Percentiles rank a stretch among this genome's conserved stretches.
Evolutionary conservation across 2,797 vertebrate species (phyloP).

Genomic region (Salarias fasciatus): DNA sequence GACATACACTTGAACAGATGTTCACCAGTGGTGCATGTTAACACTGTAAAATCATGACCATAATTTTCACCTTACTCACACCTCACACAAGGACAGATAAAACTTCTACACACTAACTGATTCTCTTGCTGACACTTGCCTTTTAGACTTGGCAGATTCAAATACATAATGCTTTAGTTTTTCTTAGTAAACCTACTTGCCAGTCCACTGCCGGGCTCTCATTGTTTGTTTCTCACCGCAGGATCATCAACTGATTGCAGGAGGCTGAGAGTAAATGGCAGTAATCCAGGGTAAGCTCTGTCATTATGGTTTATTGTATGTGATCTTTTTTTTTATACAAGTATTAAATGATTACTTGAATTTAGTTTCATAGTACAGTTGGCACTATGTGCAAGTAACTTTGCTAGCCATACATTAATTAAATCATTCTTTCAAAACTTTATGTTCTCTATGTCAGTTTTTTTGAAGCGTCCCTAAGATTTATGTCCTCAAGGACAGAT

Average conservation of each 20-base stretch:
- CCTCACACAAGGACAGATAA: not conserved
- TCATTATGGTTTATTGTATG: not conserved
- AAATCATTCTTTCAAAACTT: too few relatives aligned
- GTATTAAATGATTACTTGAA: too few relatives aligned
- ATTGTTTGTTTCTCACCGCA: conserved; percentile 77
- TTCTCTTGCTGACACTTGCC: not conserved
- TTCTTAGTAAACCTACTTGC: not conserved
- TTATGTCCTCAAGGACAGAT: too few relatives aligned
- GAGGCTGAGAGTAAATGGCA: conserved; percentile 68
- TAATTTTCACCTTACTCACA: not conserved
- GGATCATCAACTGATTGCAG: conserved; percentile 69
- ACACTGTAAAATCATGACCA: conserved; percentile 18
- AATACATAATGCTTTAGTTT: not conserved
- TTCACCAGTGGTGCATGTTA: conserved; percentile 40
- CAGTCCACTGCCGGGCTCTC: conserved; percentile 58
- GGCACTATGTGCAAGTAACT: too few relatives aligned
- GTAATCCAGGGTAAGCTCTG: conserved; percentile 58
- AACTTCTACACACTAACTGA: conserved; percentile 1
- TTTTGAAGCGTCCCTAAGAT: too few relatives aligned
- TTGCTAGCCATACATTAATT: too few relatives aligned
- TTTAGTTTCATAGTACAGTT: too few relatives aligned
- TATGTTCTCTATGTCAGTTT: too few relatives aligned
- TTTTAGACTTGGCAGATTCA: not conserved
- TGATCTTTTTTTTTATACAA: too few relatives aligned
- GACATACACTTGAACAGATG: not conserved